These are phyloP conservation scores for Acleris emargana DNA, from an alignment of 2,888 invertebrate genomes.

Conservation along the genomic window DNA sequence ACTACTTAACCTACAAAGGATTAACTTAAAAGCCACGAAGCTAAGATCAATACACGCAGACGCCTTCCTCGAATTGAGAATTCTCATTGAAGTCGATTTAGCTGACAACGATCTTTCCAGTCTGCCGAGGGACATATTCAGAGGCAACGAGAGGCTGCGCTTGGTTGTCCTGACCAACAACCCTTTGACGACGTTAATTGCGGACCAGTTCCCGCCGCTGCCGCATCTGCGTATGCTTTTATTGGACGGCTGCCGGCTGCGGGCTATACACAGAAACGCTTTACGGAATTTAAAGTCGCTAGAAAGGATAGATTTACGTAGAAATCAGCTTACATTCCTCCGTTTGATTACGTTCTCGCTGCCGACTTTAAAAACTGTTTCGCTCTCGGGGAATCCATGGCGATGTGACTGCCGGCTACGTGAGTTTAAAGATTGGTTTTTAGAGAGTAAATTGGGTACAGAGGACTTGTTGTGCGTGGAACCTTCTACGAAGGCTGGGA, in stretches of 20 bases:
- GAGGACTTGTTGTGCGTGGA: constrained; percentile 89
- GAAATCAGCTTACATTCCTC: constrained; percentile 89
- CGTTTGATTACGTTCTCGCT: constrained; percentile 86
- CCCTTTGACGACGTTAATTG: constrained; percentile 88
- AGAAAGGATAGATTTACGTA: constrained; percentile 90
- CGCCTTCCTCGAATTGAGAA: constrained; percentile 93
- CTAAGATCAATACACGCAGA: constrained; percentile 90
- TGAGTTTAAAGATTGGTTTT: constrained; percentile 93
- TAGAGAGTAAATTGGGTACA: constrained; percentile 90
- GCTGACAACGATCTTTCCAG: constrained; percentile 90
- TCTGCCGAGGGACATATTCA: constrained; percentile 91
- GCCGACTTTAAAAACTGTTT: constrained; percentile 90
- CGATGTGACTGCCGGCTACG: constrained; percentile 94
- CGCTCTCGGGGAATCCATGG: constrained; percentile 94
- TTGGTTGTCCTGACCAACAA: constrained; percentile 92
- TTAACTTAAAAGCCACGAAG: constrained; percentile 90
- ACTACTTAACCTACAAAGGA: constrained; percentile 92
- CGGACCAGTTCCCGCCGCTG: constrained; percentile 91
- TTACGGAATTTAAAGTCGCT: constrained; percentile 89
- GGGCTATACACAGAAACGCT: constrained; percentile 89
- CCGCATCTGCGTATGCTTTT: constrained; percentile 92
- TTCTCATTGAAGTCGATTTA: constrained; percentile 93
- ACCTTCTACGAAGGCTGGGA: constrained; percentile 87
- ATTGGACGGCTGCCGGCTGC: constrained; percentile 90
- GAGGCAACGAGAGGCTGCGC: constrained; percentile 92